These are phyloP conservation scores for Loxodonta africana DNA, from an alignment of 2,113 vertebrate genomes.

Conservation along the genomic window DNA sequence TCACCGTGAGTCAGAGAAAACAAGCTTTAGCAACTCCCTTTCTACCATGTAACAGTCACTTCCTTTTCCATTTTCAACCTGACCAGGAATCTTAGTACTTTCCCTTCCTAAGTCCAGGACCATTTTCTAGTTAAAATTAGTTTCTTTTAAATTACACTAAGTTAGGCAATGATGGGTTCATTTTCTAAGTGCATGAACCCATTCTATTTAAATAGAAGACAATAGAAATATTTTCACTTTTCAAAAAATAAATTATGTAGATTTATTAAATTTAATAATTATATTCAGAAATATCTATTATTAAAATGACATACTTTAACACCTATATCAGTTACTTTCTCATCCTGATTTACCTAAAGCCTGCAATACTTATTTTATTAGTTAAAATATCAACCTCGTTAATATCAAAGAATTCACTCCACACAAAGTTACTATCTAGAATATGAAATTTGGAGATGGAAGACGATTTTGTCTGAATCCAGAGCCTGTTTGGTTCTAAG, in stretches of 20 bases:
- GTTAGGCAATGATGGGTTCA: background rate
- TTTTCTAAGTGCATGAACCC: background rate
- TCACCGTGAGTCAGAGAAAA: background rate
- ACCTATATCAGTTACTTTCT: background rate
- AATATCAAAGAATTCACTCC: background rate
- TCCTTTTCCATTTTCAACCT: background rate
- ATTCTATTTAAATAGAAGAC: background rate
- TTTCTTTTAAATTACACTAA: slow-evolving; percentile 25
- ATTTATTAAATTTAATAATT: background rate
- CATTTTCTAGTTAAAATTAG: background rate
- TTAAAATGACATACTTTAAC: background rate
- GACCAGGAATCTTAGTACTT: background rate
- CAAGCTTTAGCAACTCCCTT: background rate
- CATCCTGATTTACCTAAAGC: background rate
- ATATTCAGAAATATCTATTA: background rate
- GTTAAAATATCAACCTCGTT: background rate
- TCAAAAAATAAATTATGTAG: background rate
- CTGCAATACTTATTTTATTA: background rate
- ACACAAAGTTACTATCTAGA: background rate
- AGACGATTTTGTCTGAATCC: background rate
- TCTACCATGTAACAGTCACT: background rate
- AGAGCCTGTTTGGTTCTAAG: background rate
- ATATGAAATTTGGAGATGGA: background rate
- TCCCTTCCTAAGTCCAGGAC: background rate
- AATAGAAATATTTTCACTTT: background rate